These are phyloP conservation scores for Hyposmocoma kahamanoa DNA, from an alignment of 1,140 invertebrate species.

Conservation along the genomic window DNA sequence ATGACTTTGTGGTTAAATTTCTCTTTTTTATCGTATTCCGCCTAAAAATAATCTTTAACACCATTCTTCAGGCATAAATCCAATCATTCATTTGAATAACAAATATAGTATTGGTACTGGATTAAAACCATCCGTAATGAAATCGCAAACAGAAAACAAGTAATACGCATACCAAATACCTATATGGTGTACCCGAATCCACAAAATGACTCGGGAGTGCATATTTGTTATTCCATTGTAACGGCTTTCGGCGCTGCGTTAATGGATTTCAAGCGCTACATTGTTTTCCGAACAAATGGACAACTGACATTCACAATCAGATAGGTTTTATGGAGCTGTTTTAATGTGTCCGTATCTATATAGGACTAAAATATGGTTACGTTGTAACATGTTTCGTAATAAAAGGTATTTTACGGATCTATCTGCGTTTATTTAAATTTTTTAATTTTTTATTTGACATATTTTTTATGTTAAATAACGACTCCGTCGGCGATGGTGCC, in stretches of 20 bases:
- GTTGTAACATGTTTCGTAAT: too few relatives aligned
- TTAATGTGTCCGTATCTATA: too few relatives aligned
- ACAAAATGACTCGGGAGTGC: constrained; percentile 30
- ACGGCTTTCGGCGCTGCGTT: constrained; percentile 31
- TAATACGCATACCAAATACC: not conserved
- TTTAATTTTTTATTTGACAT: too few relatives aligned
- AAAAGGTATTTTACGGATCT: constrained; percentile 17
- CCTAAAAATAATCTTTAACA: too few relatives aligned
- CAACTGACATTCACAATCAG: constrained; percentile 3
- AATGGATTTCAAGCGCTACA: constrained; percentile 58
- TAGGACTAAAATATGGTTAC: too few relatives aligned
- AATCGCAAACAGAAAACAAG: not conserved
- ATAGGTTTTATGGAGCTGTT: too few relatives aligned
- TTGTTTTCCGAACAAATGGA: constrained; percentile 57
- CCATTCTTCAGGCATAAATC: too few relatives aligned
- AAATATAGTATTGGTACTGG: constrained; percentile 15
- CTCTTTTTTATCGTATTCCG: constrained; percentile 8
- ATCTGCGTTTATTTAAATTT: too few relatives aligned
- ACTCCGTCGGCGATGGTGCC: too few relatives aligned
- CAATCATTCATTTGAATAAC: too few relatives aligned
- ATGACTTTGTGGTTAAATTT: constrained; percentile 14
- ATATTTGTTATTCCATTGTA: constrained; percentile 31
- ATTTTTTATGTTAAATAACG: too few relatives aligned
- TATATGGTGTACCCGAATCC: too few relatives aligned
- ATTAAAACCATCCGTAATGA: not conserved